Evolutionary conservation across 2,797 vertebrate species (phyloP).

Genomic region (Esox lucius): DNA sequence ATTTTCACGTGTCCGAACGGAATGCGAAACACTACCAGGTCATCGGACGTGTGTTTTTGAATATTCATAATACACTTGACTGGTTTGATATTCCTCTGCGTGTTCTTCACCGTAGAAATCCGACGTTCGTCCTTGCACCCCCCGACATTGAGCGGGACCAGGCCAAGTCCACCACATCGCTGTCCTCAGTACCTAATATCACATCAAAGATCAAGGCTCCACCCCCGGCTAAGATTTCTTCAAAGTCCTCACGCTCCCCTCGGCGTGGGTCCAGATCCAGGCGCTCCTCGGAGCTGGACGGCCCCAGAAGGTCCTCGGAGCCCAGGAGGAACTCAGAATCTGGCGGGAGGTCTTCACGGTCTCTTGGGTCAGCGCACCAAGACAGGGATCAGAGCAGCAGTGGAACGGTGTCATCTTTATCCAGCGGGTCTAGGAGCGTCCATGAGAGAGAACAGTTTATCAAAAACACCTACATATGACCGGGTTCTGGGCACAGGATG

Average conservation of each 20-base stretch:
- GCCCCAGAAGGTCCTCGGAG: slow-evolving; percentile 14
- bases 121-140: slow-evolving; percentile 17
- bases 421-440: slow-evolving; percentile 31
- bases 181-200: slow-evolving; percentile 53
- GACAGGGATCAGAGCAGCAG: slow-evolving; percentile 35
- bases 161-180: slow-evolving; percentile 50
- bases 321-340: not conserved
- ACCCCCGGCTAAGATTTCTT: slow-evolving; percentile 60
- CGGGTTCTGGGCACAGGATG: not conserved
- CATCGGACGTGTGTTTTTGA: too few relatives aligned
- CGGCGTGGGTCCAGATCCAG: slow-evolving; percentile 19
- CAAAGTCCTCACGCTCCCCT: slow-evolving; percentile 47
- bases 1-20: too few relatives aligned
- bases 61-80: not conserved
- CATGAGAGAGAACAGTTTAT: slow-evolving; percentile 31
- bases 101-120: slow-evolving; percentile 32
- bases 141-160: not conserved
- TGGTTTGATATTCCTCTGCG: not conserved
- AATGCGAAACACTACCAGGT: too few relatives aligned
- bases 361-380: slow-evolving; percentile 30
- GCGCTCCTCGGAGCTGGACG: slow-evolving; percentile 13
- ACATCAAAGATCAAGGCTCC: slow-evolving; percentile 61
- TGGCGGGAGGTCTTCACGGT: slow-evolving; percentile 19
- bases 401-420: slow-evolving; percentile 42
- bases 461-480: slow-evolving; percentile 69